phyloP scores from a whole-genome alignment of 2,797 vertebrate species.

The Synanceia verrucosa region DNA sequence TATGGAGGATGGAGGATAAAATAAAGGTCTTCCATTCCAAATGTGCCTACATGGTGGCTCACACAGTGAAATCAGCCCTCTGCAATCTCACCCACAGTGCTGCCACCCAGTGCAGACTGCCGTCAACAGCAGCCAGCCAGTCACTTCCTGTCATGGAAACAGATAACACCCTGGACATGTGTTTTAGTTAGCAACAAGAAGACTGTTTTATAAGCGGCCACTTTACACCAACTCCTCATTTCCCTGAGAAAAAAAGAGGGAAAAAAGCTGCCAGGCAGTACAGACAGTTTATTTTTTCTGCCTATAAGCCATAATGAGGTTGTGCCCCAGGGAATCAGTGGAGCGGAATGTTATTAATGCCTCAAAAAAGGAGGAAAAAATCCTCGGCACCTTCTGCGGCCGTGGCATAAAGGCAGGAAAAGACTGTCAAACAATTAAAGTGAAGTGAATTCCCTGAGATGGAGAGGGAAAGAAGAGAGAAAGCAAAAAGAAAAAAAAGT shows the following conservation, averaged over 20 bases:
- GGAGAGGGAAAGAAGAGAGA: constrained; percentile 9
- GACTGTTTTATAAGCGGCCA: constrained; percentile 54
- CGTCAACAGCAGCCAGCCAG: constrained; percentile 52
- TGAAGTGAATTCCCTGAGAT: constrained; percentile 87
- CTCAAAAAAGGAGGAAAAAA: constrained; percentile 75
- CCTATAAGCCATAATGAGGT: constrained; percentile 84
- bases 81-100: constrained; percentile 59
- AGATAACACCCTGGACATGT: constrained; percentile 61
- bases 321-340: constrained; percentile 82
- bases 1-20: fast-evolving
- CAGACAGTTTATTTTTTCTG: constrained; percentile 75
- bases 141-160: constrained; percentile 30
- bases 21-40: not conserved
- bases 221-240: constrained; percentile 60
- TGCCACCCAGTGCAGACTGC: constrained; percentile 68
- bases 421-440: constrained; percentile 87
- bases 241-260: constrained; percentile 47
- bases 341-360: constrained; percentile 83
- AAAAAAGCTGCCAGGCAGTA: constrained; percentile 60
- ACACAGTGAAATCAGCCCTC: not conserved
- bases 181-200: constrained; percentile 59
- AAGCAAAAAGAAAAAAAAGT: constrained; percentile 57
- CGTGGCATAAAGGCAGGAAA: constrained; percentile 83
- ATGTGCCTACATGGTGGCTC: not conserved
- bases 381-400: constrained; percentile 79